phyloP scores from a whole-genome alignment of 2,888 invertebrate species.

The Sarcophaga rosellei region DNA sequence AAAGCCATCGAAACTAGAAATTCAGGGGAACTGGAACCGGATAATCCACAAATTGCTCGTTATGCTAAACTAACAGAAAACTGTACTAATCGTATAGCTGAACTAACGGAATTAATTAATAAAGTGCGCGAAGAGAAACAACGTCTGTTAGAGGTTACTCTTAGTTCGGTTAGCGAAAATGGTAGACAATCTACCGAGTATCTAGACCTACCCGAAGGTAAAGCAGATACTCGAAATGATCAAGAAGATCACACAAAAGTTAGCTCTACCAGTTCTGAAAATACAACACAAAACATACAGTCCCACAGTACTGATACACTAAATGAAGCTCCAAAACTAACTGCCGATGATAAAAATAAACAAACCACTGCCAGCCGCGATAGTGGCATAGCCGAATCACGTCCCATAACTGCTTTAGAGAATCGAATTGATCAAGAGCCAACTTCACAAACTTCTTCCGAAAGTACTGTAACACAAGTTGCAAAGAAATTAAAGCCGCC shows the following conservation, averaged over 20 bases:
- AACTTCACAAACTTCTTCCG: slow-evolving; percentile 70
- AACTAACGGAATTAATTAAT: slow-evolving; percentile 83
- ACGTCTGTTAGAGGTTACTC: slow-evolving; percentile 81
- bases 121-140: slow-evolving; percentile 84
- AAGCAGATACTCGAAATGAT: slow-evolving; percentile 21
- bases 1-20: slow-evolving; percentile 48
- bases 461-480: slow-evolving; percentile 16
- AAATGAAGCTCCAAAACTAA: slow-evolving; percentile 29
- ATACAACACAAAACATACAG: slow-evolving; percentile 31
- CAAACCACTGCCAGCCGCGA: slow-evolving; percentile 75
- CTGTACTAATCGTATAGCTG: slow-evolving; percentile 83
- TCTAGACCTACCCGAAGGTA: slow-evolving; percentile 75
- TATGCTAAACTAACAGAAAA: slow-evolving; percentile 83
- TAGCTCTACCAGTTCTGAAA: slow-evolving; percentile 51
- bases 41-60: slow-evolving; percentile 74
- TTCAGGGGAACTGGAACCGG: slow-evolving; percentile 39
- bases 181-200: slow-evolving; percentile 80
- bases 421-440: slow-evolving; percentile 72
- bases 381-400: slow-evolving; percentile 79
- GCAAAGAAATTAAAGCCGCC: slow-evolving; percentile 73
- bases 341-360: slow-evolving; percentile 49
- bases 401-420: slow-evolving; percentile 78
- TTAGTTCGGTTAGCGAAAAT: slow-evolving; percentile 79
- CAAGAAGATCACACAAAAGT: slow-evolving; percentile 48
- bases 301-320: slow-evolving; percentile 29